Base-by-base conservation (phyloP, 2,113 vertebrate species). In the Percina caprodes region DNA sequence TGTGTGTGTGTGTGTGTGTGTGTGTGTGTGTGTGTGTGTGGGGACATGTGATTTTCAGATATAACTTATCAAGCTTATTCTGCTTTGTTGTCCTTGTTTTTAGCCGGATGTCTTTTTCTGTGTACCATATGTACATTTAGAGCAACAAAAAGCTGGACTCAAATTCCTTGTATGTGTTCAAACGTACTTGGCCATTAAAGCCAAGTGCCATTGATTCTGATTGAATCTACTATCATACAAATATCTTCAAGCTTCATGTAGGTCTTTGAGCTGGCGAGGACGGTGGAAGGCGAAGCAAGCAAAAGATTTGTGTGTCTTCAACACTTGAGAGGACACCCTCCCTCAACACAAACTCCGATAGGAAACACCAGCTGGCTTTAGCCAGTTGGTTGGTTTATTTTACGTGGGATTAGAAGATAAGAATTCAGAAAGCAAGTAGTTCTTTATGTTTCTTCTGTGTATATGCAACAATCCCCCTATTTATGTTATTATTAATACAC, bases 281-380 rank as follows among this genome's bases (percentile, higher is more conserved):
- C n/a, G 33, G 56, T 65, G 68, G 59, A 54, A 42, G 39, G 10
- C 0, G 10, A 42, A 59, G 60, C 33, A 49, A 68, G 35, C 55
- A 35, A 49, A 76, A 71, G 14, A 51, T 52, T 59, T 42, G 4
- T 61, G 72, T 73, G 61, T 75, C 61, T 72, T 69, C 48, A 60
- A 51, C 70, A 45, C 39, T 62, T 39, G 70, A 66, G 72, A 73
- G 63, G 79, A 82, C 62, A 67, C 70, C 49, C 70, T 75, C 74
- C 61, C 60, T 87, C 76, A 77, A 74, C 84, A 76, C 61, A 84
- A 82, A 69, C 71, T 74, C 35, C 56, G 75, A 80, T 24, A 69
- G 79, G 62, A 85, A 79, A 81, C 69, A 56, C 76, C 83, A 86
- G 83, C 86, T 87, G 86, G 82, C 75, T 76, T 62, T 18, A 72